Base-by-base conservation (phyloP, 2,797 vertebrate genomes). In the Orientallactaga sibirica region DNA sequence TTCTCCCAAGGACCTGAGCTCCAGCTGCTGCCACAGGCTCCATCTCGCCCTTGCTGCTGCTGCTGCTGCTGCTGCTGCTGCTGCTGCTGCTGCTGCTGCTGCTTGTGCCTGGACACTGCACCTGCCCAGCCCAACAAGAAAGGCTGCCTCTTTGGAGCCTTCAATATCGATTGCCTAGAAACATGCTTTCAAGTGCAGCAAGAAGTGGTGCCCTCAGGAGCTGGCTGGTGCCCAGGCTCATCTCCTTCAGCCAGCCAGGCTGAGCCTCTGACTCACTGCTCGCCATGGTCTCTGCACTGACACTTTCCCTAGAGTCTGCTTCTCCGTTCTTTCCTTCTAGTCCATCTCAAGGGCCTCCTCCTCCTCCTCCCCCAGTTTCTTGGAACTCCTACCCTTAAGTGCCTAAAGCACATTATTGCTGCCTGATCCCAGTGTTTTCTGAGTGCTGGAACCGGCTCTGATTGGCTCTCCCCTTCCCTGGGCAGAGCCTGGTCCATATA, bases 321-420 rank as follows among this genome's bases (percentile, higher is more conserved):
- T 82, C 22, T 29, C 74, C 16, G 92, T 41, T 68, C 84, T 90
- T 33, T 66, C 15, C 37, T 91, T 84, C 62, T 66, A 70, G 64
- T 61, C 64, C 78, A 33, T 29, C 52, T 71, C 76, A 55, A 75
- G 24, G 27, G 3, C 37, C 24, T 43, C 27, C 29, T 90, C 27
- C 27, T 84, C 37, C 27, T 83, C 70, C 58, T 5, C 4, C 52
- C 55, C 2, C 18, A 43, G 74, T 64, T 74, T 88, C 66, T 29
- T 18, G 55, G 29, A 22, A 43, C 64, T 76, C 67, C 29, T 43
- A 62, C n/a, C 76, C 15, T 9, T 0, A 14, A 88, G 67, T 25
- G 24, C 58, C 33, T n/a, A 33, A 11, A 68, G n/a, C 58, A 66
- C 24, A 66, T 88, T 64, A 84, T 33, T 37, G 37, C n/a, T 80